phyloP scores from a whole-genome alignment of 2,888 invertebrate genomes.

The Drosophila anomelani region DNA sequence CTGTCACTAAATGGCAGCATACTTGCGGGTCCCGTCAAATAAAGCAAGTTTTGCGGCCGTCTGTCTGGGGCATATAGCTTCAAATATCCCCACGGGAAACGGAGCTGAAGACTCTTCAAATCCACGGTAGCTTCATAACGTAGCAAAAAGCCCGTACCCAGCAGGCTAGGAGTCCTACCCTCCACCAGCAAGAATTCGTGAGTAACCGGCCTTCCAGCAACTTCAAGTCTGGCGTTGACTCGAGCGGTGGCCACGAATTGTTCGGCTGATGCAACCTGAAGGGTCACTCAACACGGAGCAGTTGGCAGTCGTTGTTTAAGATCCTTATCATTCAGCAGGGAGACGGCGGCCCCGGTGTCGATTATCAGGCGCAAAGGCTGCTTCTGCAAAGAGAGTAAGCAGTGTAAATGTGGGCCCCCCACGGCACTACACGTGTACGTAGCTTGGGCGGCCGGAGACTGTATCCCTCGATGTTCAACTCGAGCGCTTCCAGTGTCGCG shows the following conservation, averaged over 20 bases:
- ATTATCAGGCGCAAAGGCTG: no score
- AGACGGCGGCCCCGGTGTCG: no score
- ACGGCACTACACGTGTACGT: background rate
- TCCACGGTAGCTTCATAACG: background rate
- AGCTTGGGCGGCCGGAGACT: background rate
- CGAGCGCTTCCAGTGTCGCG: no score
- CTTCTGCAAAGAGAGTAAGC: background rate
- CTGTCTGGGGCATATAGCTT: no score
- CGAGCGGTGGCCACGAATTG: background rate
- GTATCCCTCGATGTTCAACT: background rate
- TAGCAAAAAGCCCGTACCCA: background rate
- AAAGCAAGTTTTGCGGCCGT: no score
- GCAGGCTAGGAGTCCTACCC: background rate
- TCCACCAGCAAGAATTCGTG: background rate
- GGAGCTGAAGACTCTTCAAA: no score
- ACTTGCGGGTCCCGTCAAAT: no score
- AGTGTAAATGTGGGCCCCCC: background rate
- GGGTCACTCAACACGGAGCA: background rate
- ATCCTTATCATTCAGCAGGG: no score
- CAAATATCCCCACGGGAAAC: no score
- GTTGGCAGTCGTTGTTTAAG: no score
- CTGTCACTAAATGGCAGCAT: no score
- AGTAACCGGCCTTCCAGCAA: background rate
- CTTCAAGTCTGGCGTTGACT: background rate
- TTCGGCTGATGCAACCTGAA: background rate